Evolutionary conservation across 2,797 vertebrate genomes (phyloP), one percentile per base, ranked within the genome.

Genomic region (Etheostoma perlongum): DNA sequence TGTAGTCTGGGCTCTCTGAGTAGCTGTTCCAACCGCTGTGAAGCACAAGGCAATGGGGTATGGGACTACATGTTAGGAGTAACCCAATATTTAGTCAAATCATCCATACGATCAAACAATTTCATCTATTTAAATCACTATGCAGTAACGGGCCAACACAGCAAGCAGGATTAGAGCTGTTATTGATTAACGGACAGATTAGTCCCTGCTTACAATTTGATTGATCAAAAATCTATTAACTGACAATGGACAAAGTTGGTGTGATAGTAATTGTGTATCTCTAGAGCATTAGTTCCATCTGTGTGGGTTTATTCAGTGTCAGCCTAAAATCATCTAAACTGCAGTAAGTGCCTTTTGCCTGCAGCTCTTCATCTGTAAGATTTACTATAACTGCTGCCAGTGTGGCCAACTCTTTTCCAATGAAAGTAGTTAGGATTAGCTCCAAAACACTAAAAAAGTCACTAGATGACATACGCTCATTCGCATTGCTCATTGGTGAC

Each of bases 1-100:
- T 88, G 96, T 92, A 93, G 96, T 94, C 96, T 95, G 96, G 92
- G 95, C 92, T 94, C 94, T 96, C 95, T 96, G 95, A 95, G 95
- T 93, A 93, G 95, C 94, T 90, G 94, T 92, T 92, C 95, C 96
- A 91, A 94, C 88, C 4, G 92, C 96, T 97, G 96, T 88, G 95
- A 96, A 97, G 93, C 78, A 97, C 95, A 97, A 96, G 96, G 96
- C 75, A 90, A 77, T 88, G 85, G 79, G 89, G 88, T 72, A 85
- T 67, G 83, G 88, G 85, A 84, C 87, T 92, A 79, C 78, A 84
- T 95, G 93, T 95, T 94, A 96, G 79, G 89, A 72, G 70, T 71
- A 72, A 87, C 82, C 74, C 82, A 78, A 36, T 68, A 85, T 76
- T 79, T 49, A 69, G 68, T 83, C 66, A 84, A 72, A 73, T 83